Base-by-base conservation (phyloP, 2,888 invertebrate species). In the Hydrotaea cyrtoneurina region DNA sequence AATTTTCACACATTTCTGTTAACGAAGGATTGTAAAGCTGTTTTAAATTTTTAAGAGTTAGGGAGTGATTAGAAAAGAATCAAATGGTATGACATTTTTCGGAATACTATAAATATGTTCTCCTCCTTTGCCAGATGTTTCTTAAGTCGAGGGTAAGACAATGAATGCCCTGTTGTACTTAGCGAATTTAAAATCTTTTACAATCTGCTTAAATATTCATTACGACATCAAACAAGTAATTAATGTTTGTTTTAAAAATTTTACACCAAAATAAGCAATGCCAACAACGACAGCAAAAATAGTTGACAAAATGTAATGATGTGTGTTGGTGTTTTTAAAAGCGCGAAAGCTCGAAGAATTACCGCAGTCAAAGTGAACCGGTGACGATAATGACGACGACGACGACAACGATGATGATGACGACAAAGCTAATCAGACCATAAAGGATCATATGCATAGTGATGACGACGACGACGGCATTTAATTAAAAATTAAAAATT, bases 401-500 rank as follows among this genome's bases (percentile, higher is more conserved):
- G 36, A 2, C 15, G 59, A 26, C 26, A 36, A 46, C 46, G 15
- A 46, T 46, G 23, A 43, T 23, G 21, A 8, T 31, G 15, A 62
- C 36, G 31, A 31, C 17, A 31, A 31, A 4, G 39, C 11, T 39
- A 39, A 39, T 31, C 23, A 26, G 31, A 5, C 62, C n/a, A 13
- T n/a, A 62, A 31, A 31, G 62, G 17, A 2, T 10, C 11, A 8
- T 31, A 26, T 15, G 0, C 59, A 23, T 0, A 69, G 13, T n/a
- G 43, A 74, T 55, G 36, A 66, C 26, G 53, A 26, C 43, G 53
- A 43, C 21, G 46, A 39, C 64, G 64, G 55, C 66, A 74, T 79
- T 73, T 79, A 79, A 79, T 79, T 73, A 79, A 74, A 79, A 79
- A 46, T 66, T 79, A 23, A 79, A 79, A 73, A 64, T 72, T 79